Conservation (phyloP, 37 sponge, comb jelly and placozoan genomes). For the Axinella damicornis region DNA sequence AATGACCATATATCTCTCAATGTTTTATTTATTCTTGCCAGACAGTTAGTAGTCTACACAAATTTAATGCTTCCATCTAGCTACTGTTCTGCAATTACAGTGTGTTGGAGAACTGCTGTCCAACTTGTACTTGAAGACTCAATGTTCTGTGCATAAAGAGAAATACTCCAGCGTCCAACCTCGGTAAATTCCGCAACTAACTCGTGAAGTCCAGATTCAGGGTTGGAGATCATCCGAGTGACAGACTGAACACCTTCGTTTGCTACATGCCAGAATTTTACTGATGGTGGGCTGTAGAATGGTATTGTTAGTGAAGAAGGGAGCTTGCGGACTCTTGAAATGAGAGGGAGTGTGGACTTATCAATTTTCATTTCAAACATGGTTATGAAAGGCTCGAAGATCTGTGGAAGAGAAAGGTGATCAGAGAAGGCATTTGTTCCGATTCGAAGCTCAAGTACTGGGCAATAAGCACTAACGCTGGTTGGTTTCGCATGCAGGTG, state of each 20-base stretch:
- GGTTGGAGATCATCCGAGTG: neutral
- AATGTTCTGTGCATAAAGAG: neutral
- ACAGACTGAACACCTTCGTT: neutral
- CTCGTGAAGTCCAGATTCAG: slow-evolving; percentile 4
- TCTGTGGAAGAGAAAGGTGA: neutral
- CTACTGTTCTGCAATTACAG: neutral
- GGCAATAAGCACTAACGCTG: neutral
- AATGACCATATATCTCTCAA: too few relatives aligned
- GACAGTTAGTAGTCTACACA: too few relatives aligned
- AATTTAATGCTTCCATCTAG: too few relatives aligned
- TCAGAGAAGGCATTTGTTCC: neutral
- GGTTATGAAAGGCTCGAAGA: slow-evolving; percentile 7
- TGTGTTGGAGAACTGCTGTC: slow-evolving; percentile 11
- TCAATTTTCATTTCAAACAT: neutral
- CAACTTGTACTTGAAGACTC: neutral
- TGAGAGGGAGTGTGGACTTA: slow-evolving; percentile 1
- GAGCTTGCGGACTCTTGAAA: neutral
- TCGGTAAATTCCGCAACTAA: neutral
- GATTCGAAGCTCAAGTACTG: neutral
- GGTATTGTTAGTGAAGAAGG: neutral
- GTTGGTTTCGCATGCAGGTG: neutral
- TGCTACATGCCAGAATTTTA: slow-evolving; percentile 1
- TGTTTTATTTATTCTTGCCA: too few relatives aligned
- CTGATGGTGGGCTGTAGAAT: neutral
- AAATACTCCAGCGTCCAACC: neutral